phyloP scores from a whole-genome alignment of 2,888 invertebrate species.

The Drosophila nigritarsus region DNA sequence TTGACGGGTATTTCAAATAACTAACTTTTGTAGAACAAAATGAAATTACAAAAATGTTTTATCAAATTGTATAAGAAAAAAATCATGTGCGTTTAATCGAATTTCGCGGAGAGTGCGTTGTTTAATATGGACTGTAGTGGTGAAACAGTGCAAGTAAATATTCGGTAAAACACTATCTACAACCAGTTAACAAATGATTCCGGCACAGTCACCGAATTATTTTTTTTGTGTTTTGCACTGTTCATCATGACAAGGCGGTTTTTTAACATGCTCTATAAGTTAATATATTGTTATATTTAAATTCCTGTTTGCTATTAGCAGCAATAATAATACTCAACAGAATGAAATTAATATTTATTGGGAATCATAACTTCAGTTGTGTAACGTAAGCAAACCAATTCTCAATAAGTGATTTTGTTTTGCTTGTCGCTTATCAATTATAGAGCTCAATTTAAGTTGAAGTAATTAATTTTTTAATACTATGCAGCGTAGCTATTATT shows the following conservation, averaged over 20 bases:
- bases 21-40: too few species aligned
- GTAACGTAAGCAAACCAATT: not conserved
- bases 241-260: too few species aligned
- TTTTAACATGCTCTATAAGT: not conserved
- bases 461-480: not conserved
- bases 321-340: not conserved
- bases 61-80: too few species aligned
- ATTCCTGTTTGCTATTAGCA: not conserved
- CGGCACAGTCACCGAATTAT: too few species aligned
- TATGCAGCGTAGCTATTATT: slow-evolving; percentile 3
- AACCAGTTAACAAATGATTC: too few species aligned
- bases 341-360: not conserved
- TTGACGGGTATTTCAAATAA: too few species aligned
- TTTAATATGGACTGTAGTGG: not conserved
- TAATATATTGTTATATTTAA: not conserved
- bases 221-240: too few species aligned
- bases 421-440: not conserved
- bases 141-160: too few species aligned
- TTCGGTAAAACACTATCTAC: too few species aligned
- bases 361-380: not conserved
- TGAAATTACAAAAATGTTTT: too few species aligned
- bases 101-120: not conserved
- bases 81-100: too few species aligned
- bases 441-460: not conserved
- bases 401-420: not conserved